Evolutionary conservation across 2,797 vertebrate genomes (phyloP), one percentile per base, ranked within the genome.

Genomic region (Syndactyla subalaris): DNA sequence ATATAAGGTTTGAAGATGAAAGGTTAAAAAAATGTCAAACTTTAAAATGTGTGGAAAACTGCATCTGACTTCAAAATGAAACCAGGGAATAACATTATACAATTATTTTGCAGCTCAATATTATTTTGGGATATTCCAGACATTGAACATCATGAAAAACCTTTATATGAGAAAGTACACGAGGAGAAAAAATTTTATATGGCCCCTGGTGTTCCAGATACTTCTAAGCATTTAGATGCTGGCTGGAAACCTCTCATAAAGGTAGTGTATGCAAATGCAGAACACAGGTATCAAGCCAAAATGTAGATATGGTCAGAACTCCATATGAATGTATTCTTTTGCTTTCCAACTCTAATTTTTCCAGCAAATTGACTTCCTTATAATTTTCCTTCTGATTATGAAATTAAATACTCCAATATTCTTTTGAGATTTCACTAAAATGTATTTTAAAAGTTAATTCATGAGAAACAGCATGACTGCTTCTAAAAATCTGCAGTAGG

Each of bases 71-170:
- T 74, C 46, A 51, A 80, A 89, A 67, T 14, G 51, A 57, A 88
- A 61, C 1, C 7, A 68, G 54, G 15, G 16, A 84, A 38, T 66
- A 72, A 87, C 26, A 72, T 51, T 38, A 46, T 62, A 13, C 39
- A 73, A 94, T 93, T 29, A 74, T 96, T 95, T 97, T 85, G 34
- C 93, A 99, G 99, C 88, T 97, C 97, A 62, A 22, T 99, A 85
- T 97, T 98, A 92, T 98, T 99, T 98, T 99, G 99, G 99, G 98
- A 99, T 92, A 96, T 99, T 91, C 98, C 99, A 92, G 48, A 83
- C 39, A 96, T 95, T 3, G 98, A 96, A 91, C 16, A 27, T 32
- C 16, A 38, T 38, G 58, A 49, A 49, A 88, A 96, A 36, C 36
- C 82, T 48, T 79, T 91, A 9, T 19, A 39, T 5, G 97, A 98